phyloP scores from a whole-genome alignment of 2,888 invertebrate genomes.

The Plusia festucae region DNA sequence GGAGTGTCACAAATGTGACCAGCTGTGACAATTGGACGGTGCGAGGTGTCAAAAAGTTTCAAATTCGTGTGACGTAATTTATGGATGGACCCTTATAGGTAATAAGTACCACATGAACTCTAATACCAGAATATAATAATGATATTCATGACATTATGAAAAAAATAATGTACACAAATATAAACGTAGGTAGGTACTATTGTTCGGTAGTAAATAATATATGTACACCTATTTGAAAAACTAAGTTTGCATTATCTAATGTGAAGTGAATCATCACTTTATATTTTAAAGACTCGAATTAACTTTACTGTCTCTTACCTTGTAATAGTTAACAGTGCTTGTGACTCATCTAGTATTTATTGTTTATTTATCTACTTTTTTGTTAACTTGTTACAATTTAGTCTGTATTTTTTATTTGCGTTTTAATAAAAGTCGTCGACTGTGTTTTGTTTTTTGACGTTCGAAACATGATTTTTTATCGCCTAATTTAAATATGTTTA shows the following conservation, averaged over 20 bases:
- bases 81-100: no score
- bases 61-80: no score
- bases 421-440: background rate
- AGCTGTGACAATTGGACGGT: no score
- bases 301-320: slow-evolving; percentile 50
- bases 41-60: no score
- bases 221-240: no score
- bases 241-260: slow-evolving; percentile 18
- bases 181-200: no score
- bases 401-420: background rate
- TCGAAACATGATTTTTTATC: background rate
- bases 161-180: no score
- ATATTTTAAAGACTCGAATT: slow-evolving; percentile 45
- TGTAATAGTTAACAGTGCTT: slow-evolving; percentile 36
- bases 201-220: no score
- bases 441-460: background rate
- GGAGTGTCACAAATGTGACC: no score
- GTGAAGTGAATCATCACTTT: slow-evolving; percentile 44
- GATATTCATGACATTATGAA: background rate
- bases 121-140: no score
- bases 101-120: no score
- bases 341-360: slow-evolving; percentile 42
- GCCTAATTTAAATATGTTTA: no score
- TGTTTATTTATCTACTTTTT: slow-evolving; percentile 27
- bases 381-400: slow-evolving; percentile 10